Percentiles rank a stretch among this genome's conserved stretches.
These are phyloP conservation scores for Stenopsyche tienmushanensis DNA, from an alignment of 1,140 invertebrate genomes.

Conservation along the genomic window DNA sequence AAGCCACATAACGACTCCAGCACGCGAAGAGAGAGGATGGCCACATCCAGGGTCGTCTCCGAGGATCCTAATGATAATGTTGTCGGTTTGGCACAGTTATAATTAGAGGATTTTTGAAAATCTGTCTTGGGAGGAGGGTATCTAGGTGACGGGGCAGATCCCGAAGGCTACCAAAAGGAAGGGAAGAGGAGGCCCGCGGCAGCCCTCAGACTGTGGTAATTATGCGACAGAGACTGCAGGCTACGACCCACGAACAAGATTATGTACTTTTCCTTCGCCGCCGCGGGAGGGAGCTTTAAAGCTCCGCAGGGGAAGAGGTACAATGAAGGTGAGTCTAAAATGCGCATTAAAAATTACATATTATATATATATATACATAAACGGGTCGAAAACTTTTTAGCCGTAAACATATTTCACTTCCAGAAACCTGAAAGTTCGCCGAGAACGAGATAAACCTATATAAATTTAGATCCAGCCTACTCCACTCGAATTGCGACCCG, in stretches of 20 bases:
- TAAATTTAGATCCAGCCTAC: background rate
- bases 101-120: no score
- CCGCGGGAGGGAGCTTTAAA: constrained; percentile 15
- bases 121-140: no score
- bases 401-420: constrained; percentile 4
- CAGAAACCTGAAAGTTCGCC: constrained; percentile 1
- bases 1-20: no score
- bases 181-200: no score
- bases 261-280: constrained; percentile 32
- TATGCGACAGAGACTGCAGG: constrained; percentile 36
- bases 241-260: constrained; percentile 33
- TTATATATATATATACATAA: constrained; percentile 12
- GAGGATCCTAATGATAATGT: no score
- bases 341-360: constrained; percentile 27
- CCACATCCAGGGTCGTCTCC: no score
- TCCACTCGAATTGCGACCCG: no score
- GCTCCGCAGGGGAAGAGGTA: background rate
- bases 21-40: no score
- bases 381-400: constrained; percentile 3
- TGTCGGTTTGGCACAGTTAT: no score
- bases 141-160: no score
- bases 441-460: background rate
- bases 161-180: no score
- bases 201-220: constrained; percentile 24
- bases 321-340: constrained; percentile 4